Conservation (phyloP, 2,797 vertebrate species). For the Varecia variegata region DNA sequence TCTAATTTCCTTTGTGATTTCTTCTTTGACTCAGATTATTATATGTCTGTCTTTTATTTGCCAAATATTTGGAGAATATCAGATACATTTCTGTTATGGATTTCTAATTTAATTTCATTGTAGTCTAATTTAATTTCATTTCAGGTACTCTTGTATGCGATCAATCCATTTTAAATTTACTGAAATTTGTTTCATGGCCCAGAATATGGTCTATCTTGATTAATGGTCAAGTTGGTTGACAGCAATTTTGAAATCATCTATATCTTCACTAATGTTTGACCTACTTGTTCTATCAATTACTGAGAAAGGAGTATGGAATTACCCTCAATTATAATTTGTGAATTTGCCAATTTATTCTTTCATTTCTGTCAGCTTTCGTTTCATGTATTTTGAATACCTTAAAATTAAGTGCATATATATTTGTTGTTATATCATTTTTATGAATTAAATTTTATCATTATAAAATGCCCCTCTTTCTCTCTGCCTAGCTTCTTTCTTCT, state of each 20-base stretch:
- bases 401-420: neutral
- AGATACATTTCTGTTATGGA: neutral
- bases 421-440: neutral
- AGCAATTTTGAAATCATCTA: neutral
- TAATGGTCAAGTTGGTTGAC: neutral
- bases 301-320: neutral
- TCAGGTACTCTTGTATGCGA: neutral
- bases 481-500: neutral
- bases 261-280: neutral
- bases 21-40: conserved; percentile 10
- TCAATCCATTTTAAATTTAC: neutral
- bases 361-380: neutral
- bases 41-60: neutral
- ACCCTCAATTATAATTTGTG: neutral
- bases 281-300: neutral
- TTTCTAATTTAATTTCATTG: conserved; percentile 4
- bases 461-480: neutral
- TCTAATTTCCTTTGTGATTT: neutral
- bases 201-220: neutral
- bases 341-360: neutral
- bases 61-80: neutral
- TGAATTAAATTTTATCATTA: neutral
- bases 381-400: neutral
- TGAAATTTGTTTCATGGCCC: neutral
- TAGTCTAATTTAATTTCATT: conserved; percentile 3